Percentiles rank a stretch among this genome's conserved stretches.
phyloP scores from a whole-genome alignment of 2,888 invertebrate genomes.

The Apodemia duryi region DNA sequence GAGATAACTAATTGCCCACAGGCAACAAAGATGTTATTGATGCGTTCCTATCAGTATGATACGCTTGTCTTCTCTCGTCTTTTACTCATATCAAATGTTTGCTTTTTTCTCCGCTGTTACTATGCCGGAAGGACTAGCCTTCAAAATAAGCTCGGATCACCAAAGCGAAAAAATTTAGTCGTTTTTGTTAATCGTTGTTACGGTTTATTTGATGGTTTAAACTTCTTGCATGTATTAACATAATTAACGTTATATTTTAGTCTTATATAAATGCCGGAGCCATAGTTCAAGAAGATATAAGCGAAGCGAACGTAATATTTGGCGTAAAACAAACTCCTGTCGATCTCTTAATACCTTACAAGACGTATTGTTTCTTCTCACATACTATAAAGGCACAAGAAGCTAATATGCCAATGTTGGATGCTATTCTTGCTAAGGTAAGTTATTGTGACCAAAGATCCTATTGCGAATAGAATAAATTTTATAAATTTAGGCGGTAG shows the following conservation, averaged over 20 bases:
- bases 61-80: too few species aligned
- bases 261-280: slow-evolving; percentile 96
- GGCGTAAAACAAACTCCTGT: slow-evolving; percentile 98
- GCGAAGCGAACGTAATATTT: slow-evolving; percentile 96
- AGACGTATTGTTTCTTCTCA: slow-evolving; percentile 99
- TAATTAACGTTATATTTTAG: slow-evolving; percentile 55
- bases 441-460: neutral
- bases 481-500: neutral
- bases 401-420: slow-evolving; percentile 97
- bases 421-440: slow-evolving; percentile 95
- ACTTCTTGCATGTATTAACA: neutral
- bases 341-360: slow-evolving; percentile 94
- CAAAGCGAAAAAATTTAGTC: too few species aligned
- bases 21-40: too few species aligned
- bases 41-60: too few species aligned
- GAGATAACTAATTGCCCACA: too few species aligned
- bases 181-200: neutral
- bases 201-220: neutral
- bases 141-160: too few species aligned
- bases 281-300: slow-evolving; percentile 95
- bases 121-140: too few species aligned
- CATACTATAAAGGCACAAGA: slow-evolving; percentile 99
- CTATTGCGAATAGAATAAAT: neutral
- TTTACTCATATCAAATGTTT: too few species aligned
- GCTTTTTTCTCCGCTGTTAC: too few species aligned